A percentile compares a stretch with the other conserved stretches of the same genome.
Evolutionary conservation across 2,797 vertebrate genomes (phyloP).

Genomic region (Oreochromis mossambicus): DNA sequence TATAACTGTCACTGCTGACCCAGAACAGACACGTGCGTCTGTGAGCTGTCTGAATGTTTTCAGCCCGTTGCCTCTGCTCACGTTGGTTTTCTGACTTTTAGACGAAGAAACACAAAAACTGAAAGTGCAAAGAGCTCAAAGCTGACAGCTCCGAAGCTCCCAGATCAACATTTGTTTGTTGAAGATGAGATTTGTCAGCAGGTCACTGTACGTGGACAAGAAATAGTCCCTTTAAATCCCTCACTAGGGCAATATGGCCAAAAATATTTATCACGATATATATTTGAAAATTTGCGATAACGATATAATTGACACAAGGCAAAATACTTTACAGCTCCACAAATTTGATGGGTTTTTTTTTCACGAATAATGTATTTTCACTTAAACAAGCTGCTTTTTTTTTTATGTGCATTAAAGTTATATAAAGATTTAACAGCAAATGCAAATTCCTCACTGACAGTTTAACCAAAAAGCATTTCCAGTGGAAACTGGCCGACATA

Average conservation of each 20-base stretch:
- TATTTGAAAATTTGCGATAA: background rate
- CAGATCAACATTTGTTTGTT: background rate
- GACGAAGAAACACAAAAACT: background rate
- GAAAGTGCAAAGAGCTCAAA: background rate
- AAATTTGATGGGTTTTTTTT: too few species aligned
- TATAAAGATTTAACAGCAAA: fast-evolving
- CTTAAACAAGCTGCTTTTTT: fast-evolving
- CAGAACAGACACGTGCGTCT: background rate
- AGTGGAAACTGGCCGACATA: fast-evolving
- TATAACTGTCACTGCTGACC: fast-evolving
- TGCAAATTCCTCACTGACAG: fast-evolving
- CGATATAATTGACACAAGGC: fast-evolving
- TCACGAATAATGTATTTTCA: too few species aligned
- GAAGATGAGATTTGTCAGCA: background rate
- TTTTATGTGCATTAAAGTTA: fast-evolving
- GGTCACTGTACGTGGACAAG: fast-evolving
- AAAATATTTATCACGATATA: background rate
- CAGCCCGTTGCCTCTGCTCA: background rate
- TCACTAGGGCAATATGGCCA: background rate
- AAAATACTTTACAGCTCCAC: background rate
- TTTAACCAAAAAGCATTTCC: fast-evolving
- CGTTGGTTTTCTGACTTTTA: background rate
- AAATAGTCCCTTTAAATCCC: background rate
- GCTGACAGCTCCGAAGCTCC: background rate
- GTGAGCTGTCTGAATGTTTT: background rate